Evolutionary conservation across 2,888 invertebrate genomes (phyloP).

Genomic region (Melanostoma scalare): DNA sequence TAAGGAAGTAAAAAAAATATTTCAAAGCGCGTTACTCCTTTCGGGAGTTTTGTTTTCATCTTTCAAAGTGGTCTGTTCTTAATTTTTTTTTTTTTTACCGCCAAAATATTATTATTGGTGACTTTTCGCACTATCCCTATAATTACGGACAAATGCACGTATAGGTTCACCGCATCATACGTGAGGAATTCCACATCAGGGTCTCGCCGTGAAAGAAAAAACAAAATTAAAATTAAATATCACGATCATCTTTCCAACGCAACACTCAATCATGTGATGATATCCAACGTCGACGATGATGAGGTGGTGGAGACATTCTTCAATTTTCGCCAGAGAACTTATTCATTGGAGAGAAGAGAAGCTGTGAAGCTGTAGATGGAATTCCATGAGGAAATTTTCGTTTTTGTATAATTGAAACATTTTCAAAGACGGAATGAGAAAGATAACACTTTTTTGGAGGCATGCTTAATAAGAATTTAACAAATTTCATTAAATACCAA

Average conservation of each 20-base stretch:
- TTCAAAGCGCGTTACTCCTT: constrained; percentile 36
- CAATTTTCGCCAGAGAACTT: no score
- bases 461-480: constrained; percentile 5
- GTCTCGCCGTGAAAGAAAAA: not conserved
- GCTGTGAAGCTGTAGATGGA: not conserved
- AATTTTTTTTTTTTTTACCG: not conserved
- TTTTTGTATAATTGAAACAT: constrained; percentile 9
- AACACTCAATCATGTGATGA: constrained; percentile 68
- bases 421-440: not conserved
- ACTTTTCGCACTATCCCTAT: constrained; percentile 64
- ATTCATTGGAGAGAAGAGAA: not conserved
- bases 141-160: constrained; percentile 60
- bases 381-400: constrained; percentile 3
- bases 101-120: constrained; percentile 47
- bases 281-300: constrained; percentile 33
- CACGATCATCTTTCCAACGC: constrained; percentile 64
- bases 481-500: not conserved
- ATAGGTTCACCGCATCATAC: constrained; percentile 15
- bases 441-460: constrained; percentile 16
- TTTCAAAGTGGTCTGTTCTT: not conserved
- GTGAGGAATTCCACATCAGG: constrained; percentile 46
- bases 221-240: constrained; percentile 65
- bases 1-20: constrained; percentile 4
- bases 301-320: not conserved
- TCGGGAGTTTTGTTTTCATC: constrained; percentile 44